Percentiles rank a stretch among this genome's conserved stretches.
These are phyloP conservation scores for Zapus hudsonius DNA, from an alignment of 2,113 vertebrate species.

Conservation along the genomic window DNA sequence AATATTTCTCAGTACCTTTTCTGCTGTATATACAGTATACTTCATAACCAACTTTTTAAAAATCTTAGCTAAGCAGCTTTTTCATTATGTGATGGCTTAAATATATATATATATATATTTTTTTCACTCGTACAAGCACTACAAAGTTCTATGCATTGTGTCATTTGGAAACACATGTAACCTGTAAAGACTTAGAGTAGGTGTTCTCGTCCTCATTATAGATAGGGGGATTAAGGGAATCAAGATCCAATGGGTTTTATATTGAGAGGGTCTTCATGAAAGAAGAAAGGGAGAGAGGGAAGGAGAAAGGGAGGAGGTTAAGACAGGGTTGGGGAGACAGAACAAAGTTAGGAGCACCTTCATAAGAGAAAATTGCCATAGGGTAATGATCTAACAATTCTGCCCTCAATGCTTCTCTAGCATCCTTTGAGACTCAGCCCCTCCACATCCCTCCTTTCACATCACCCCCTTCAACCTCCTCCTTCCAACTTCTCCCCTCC, in stretches of 20 bases:
- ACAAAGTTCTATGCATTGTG: not conserved
- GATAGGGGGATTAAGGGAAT: not conserved
- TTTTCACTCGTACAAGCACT: too few relatives aligned
- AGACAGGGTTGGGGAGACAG: too few relatives aligned
- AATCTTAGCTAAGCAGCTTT: not conserved
- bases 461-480: not conserved
- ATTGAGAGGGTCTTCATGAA: not conserved
- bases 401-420: not conserved
- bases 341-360: not conserved
- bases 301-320: too few relatives aligned
- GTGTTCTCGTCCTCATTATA: not conserved
- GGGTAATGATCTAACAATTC: not conserved
- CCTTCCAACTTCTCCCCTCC: not conserved
- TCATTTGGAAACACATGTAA: not conserved
- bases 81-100: not conserved
- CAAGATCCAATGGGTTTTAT: not conserved
- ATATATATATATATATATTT: too few relatives aligned
- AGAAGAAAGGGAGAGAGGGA: not conserved
- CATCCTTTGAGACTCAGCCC: not conserved
- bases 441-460: not conserved
- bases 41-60: conserved; percentile 3
- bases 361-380: not conserved
- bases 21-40: not conserved
- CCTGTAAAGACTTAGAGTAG: not conserved
- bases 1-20: not conserved